Conservation (phyloP, 2,113 vertebrate genomes). For the Embiotoca jacksoni region DNA sequence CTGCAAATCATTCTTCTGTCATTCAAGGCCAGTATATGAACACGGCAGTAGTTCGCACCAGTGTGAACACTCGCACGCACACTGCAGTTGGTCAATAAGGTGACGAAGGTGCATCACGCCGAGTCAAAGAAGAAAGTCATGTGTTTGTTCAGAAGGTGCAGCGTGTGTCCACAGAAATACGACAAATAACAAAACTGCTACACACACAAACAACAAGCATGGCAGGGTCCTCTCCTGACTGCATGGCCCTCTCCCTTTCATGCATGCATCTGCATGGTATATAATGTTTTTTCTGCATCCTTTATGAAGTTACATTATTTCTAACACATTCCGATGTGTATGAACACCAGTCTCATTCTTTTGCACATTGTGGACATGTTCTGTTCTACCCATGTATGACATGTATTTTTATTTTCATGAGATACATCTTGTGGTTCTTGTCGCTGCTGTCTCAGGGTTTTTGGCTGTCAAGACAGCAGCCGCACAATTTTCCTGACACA, state of each 20-base stretch:
- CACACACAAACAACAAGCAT: constrained; percentile 71
- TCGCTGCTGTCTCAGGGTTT: constrained; percentile 26
- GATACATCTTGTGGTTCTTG: constrained; percentile 29
- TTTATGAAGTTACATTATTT: constrained; percentile 51
- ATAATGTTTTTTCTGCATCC: constrained; percentile 59
- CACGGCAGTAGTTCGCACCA: background rate
- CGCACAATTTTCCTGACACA: constrained; percentile 19
- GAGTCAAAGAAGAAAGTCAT: constrained; percentile 1
- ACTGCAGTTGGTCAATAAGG: constrained; percentile 2
- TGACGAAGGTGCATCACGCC: background rate
- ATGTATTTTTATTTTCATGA: constrained; percentile 40
- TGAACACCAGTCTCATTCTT: constrained; percentile 51
- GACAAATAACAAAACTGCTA: constrained; percentile 1
- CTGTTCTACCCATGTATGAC: constrained; percentile 46
- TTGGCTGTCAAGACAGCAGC: constrained; percentile 17
- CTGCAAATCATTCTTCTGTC: too few species aligned
- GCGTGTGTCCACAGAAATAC: constrained; percentile 29
- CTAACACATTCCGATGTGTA: constrained; percentile 61
- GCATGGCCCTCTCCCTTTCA: constrained; percentile 76
- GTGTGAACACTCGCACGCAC: constrained; percentile 5
- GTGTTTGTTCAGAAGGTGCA: constrained; percentile 15
- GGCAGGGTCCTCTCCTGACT: constrained; percentile 65
- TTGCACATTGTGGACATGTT: constrained; percentile 68
- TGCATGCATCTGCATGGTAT: constrained; percentile 79
- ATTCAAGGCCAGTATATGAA: background rate